phyloP scores from a whole-genome alignment of 2,797 vertebrate species.

The Sebastes trivittatus region DNA sequence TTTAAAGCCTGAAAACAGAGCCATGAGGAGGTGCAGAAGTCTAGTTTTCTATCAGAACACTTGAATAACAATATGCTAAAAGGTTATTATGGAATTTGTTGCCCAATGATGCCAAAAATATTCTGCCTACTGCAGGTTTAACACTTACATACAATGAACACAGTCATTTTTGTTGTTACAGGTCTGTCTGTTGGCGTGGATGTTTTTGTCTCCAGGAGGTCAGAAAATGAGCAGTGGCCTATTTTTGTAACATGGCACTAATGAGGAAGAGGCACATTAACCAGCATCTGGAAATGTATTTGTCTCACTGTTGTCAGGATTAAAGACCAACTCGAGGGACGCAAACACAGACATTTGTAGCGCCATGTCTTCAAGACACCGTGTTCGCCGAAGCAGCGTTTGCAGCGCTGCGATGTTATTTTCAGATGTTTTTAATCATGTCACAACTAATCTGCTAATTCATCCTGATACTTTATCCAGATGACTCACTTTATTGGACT shows the following conservation, averaged over 20 bases:
- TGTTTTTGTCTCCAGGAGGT: conserved; percentile 15
- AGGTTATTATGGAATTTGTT: no score
- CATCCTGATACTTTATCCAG: conserved; percentile 12
- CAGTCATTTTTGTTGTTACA: conserved; percentile 14
- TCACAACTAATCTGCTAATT: conserved; percentile 3
- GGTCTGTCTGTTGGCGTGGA: conserved; percentile 2
- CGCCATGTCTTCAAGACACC: neutral
- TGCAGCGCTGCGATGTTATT: conserved; percentile 18
- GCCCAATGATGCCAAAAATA: no score
- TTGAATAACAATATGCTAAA: no score
- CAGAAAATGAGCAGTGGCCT: neutral
- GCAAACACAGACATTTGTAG: neutral
- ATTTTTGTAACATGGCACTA: neutral
- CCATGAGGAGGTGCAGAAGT: no score
- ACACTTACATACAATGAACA: neutral
- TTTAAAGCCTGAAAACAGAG: no score
- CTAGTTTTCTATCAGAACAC: no score
- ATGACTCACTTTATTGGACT: conserved; percentile 13
- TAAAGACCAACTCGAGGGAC: neutral
- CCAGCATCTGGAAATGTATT: neutral
- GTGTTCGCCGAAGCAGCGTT: neutral
- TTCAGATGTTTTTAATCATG: conserved; percentile 22
- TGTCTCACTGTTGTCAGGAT: neutral
- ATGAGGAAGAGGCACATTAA: neutral
- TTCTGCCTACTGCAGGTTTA: no score